Conservation (phyloP, 2,797 vertebrate species). For the Gastrophryne carolinensis region DNA sequence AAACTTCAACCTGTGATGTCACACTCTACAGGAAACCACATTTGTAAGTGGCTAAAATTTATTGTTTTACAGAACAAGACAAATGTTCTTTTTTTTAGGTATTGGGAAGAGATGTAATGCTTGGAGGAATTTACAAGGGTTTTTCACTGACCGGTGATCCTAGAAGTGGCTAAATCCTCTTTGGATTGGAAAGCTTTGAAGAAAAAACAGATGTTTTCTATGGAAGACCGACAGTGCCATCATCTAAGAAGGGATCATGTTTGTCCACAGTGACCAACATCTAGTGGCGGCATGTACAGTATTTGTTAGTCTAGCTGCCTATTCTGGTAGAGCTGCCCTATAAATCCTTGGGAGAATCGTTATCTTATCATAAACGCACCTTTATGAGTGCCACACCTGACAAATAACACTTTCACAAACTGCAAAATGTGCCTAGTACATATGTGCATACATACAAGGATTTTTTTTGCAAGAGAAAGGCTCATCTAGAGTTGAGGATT, state of each 20-base stretch:
- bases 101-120: conserved; percentile 36
- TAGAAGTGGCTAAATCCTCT: conserved; percentile 52
- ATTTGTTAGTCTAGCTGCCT: too few relatives aligned
- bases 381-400: conserved; percentile 53
- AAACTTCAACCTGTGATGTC: conserved; percentile 44
- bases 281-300: conserved; percentile 8
- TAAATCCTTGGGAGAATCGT: conserved; percentile 44
- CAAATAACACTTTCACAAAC: too few relatives aligned
- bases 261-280: conserved; percentile 1
- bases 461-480: too few relatives aligned
- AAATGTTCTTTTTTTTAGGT: conserved; percentile 34
- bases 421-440: too few relatives aligned
- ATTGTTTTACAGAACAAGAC: background rate
- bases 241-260: conserved; percentile 20
- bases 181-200: conserved; percentile 52
- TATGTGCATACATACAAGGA: too few relatives aligned
- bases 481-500: too few relatives aligned
- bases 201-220: conserved; percentile 57
- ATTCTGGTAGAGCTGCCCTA: conserved; percentile 56
- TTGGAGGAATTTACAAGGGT: conserved; percentile 49
- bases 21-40: conserved; percentile 33
- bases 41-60: conserved; percentile 20
- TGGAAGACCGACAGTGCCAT: conserved; percentile 51
- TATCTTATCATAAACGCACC: conserved; percentile 59
- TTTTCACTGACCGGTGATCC: conserved; percentile 59